These are phyloP conservation scores for Drosophila mettleri DNA, from an alignment of 2,888 invertebrate species.

Conservation along the genomic window DNA sequence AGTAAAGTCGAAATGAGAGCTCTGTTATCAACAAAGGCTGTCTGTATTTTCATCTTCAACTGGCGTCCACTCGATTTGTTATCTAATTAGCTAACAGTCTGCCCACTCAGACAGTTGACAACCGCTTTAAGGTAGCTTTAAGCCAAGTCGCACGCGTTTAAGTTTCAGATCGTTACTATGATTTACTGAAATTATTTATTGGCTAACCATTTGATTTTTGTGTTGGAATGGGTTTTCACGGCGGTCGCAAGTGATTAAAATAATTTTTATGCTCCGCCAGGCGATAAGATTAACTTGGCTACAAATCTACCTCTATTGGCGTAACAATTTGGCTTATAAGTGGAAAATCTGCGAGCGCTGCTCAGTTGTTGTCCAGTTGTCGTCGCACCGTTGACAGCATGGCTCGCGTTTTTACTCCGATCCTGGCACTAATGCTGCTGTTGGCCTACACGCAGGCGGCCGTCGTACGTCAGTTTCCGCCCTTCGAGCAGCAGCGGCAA, in stretches of 20 bases:
- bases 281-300: slow-evolving; percentile 40
- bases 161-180: slow-evolving; percentile 20
- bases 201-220: slow-evolving; percentile 12
- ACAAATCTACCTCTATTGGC: slow-evolving; percentile 10
- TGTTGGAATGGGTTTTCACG: neutral
- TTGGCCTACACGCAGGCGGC: slow-evolving; percentile 50
- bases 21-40: slow-evolving; percentile 16
- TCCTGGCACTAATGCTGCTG: slow-evolving; percentile 50
- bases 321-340: slow-evolving; percentile 54
- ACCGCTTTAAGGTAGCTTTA: slow-evolving; percentile 3
- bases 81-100: slow-evolving; percentile 15
- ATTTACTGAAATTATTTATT: slow-evolving; percentile 33
- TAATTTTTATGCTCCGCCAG: slow-evolving; percentile 54
- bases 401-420: slow-evolving; percentile 49
- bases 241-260: slow-evolving; percentile 43
- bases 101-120: slow-evolving; percentile 20
- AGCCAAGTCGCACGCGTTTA: slow-evolving; percentile 10
- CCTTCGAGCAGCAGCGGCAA: slow-evolving; percentile 48
- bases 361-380: slow-evolving; percentile 60
- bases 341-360: slow-evolving; percentile 8
- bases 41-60: slow-evolving; percentile 20
- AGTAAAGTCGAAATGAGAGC: neutral
- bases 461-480: slow-evolving; percentile 57
- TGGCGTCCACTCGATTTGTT: slow-evolving; percentile 14
- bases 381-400: slow-evolving; percentile 55